Percentiles rank a stretch among this genome's conserved stretches.
Evolutionary conservation across 2,797 vertebrate genomes (phyloP).

Genomic region (Lagorchestes hirsutus): DNA sequence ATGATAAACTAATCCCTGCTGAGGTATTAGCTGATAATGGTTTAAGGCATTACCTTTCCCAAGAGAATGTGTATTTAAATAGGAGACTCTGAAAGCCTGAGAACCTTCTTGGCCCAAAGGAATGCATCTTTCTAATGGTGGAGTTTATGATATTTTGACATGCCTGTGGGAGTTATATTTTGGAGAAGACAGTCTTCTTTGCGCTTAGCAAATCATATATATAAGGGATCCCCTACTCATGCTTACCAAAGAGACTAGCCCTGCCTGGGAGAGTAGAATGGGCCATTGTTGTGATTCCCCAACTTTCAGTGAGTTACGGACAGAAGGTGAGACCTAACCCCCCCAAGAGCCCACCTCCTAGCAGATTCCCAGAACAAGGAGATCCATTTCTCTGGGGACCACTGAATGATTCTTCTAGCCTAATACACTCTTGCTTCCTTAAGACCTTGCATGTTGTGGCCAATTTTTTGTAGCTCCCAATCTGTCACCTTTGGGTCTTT

Average conservation of each 20-base stretch:
- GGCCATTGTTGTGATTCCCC: background rate
- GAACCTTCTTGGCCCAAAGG: background rate
- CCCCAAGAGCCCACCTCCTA: background rate
- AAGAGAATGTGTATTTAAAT: background rate
- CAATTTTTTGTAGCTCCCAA: background rate
- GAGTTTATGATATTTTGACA: background rate
- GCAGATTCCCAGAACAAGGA: background rate
- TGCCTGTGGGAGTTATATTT: background rate
- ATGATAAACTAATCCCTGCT: conserved; percentile 1
- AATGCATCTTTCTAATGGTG: background rate
- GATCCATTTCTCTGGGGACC: background rate
- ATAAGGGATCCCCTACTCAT: background rate
- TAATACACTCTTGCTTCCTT: background rate
- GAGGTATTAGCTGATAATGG: background rate
- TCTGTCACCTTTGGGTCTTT: background rate
- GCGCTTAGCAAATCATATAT: background rate
- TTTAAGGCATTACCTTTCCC: background rate
- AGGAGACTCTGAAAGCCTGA: background rate
- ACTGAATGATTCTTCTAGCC: background rate
- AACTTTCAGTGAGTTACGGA: background rate
- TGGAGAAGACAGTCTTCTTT: background rate
- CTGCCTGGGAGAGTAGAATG: background rate
- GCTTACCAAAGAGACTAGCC: background rate
- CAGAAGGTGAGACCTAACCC: background rate
- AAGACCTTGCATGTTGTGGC: background rate